Evolutionary conservation across 2,797 vertebrate genomes (phyloP).

Genomic region (Otolemur crassicaudatus): DNA sequence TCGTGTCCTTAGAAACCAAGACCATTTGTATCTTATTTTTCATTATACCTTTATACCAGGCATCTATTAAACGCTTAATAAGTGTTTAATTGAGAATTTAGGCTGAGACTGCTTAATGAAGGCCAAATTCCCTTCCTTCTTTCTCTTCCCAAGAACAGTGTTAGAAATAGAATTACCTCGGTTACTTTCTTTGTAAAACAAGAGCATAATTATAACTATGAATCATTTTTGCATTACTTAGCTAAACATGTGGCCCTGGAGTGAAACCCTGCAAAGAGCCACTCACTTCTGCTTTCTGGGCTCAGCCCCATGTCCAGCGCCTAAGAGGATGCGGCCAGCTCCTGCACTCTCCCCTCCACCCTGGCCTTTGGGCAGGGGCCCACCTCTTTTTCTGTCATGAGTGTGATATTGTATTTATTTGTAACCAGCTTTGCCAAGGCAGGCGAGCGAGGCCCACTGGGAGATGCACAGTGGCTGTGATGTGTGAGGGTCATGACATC

Average conservation of each 20-base stretch:
- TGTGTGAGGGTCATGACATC: background rate
- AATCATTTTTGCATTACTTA: background rate
- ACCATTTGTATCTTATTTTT: background rate
- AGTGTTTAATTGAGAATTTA: slow-evolving; percentile 58
- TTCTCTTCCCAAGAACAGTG: background rate
- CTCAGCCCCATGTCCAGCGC: background rate
- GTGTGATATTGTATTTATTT: background rate
- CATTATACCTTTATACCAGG: background rate
- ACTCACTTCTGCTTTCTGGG: background rate
- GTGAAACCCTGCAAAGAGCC: background rate
- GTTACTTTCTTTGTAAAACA: slow-evolving; percentile 35
- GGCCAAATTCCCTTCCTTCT: background rate
- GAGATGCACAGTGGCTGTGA: background rate
- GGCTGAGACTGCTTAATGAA: background rate
- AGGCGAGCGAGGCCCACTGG: background rate
- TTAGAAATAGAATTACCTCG: background rate
- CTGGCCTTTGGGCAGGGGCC: background rate
- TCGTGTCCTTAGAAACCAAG: background rate
- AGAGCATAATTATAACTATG: background rate
- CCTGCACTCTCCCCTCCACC: background rate
- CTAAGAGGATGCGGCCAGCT: background rate
- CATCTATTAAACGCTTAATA: background rate
- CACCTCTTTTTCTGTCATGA: background rate
- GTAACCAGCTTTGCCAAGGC: background rate
- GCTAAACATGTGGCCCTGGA: background rate